Evolutionary conservation across 1,140 invertebrate genomes (phyloP).

Genomic region (Anoplolepis gracilipes): DNA sequence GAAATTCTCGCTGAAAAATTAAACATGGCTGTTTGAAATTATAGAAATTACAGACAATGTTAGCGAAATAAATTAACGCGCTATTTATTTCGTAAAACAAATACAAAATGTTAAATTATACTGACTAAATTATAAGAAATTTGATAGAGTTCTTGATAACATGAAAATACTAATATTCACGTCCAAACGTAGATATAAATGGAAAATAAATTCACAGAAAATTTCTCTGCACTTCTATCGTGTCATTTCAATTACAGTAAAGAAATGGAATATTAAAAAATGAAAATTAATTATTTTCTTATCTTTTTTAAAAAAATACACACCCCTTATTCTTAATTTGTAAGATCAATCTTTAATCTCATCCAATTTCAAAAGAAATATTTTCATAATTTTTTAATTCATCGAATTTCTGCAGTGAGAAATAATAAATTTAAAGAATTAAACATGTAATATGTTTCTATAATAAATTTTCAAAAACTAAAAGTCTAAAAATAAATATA

Average conservation of each 20-base stretch:
- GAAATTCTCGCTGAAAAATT: background rate
- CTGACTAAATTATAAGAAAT: background rate
- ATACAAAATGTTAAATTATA: background rate
- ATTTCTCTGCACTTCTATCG: background rate
- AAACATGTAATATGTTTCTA: too few relatives aligned
- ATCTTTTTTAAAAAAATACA: background rate
- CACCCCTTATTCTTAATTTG: background rate
- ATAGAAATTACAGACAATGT: background rate
- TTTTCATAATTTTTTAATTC: conserved; percentile 25
- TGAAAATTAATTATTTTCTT: background rate
- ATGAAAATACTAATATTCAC: background rate
- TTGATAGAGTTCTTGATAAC: background rate
- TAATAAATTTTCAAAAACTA: conserved; percentile 1
- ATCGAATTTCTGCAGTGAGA: background rate
- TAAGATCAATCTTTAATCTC: background rate
- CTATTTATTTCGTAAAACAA: background rate
- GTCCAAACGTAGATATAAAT: background rate
- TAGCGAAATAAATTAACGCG: background rate
- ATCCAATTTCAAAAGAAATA: background rate
- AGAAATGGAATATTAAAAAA: background rate
- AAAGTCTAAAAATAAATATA: background rate
- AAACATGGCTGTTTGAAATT: background rate
- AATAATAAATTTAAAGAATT: background rate
- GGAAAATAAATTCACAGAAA: background rate
- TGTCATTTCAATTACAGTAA: background rate